phyloP scores from a whole-genome alignment of 2,113 vertebrate species.

The Cinclus mexicanus region DNA sequence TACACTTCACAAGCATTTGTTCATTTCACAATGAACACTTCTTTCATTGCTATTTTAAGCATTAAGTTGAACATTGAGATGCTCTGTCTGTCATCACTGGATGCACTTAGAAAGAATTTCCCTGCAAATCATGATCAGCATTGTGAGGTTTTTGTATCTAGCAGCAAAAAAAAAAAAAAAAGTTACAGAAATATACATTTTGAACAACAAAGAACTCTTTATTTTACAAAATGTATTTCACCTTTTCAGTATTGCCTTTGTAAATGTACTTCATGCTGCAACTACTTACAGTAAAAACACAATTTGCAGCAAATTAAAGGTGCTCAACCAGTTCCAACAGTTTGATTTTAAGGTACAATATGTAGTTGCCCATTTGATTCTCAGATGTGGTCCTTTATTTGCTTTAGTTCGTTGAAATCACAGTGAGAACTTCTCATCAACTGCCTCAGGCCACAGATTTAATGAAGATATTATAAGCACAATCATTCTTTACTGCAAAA shows the following conservation, averaged over 20 bases:
- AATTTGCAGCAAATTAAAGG: constrained; percentile 75
- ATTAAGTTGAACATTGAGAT: constrained; percentile 24
- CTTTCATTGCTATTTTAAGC: constrained; percentile 56
- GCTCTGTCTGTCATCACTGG: constrained; percentile 44
- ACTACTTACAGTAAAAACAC: constrained; percentile 72
- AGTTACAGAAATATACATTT: constrained; percentile 76
- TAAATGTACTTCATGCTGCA: constrained; percentile 67
- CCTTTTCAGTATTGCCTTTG: constrained; percentile 71
- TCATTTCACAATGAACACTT: constrained; percentile 58
- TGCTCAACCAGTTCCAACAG: constrained; percentile 64
- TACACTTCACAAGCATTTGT: constrained; percentile 38
- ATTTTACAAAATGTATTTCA: constrained; percentile 79
- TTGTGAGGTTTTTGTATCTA: constrained; percentile 77
- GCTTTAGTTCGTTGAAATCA: constrained; percentile 80
- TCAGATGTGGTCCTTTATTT: constrained; percentile 78
- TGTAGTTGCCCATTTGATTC: constrained; percentile 71
- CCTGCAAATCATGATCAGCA: constrained; percentile 72
- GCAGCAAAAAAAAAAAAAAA: constrained; percentile 71
- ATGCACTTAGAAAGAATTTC: constrained; percentile 59
- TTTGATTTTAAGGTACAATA: constrained; percentile 73
- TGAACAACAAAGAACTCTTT: constrained; percentile 73
- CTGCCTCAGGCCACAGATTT: constrained; percentile 74
- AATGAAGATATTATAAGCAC: constrained; percentile 66
- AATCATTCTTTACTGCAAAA: constrained; percentile 53
- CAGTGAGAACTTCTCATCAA: constrained; percentile 79